Conservation (phyloP, 2,113 vertebrate species). For the Martes martes region DNA sequence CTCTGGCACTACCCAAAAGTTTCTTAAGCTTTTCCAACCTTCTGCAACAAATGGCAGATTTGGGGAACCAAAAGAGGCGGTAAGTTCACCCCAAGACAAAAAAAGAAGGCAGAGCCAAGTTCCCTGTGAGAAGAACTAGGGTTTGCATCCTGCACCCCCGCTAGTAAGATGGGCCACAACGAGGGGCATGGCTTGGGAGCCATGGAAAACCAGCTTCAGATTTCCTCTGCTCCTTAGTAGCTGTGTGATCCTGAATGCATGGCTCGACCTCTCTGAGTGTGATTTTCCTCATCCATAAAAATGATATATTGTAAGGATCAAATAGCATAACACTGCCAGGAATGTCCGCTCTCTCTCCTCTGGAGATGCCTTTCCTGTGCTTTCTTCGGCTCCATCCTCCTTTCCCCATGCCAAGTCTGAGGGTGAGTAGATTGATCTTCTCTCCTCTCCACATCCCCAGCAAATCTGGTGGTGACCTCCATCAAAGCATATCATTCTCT, state of each 20-base stretch:
- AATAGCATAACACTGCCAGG: background rate
- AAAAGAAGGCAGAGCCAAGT: background rate
- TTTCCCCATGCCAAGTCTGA: background rate
- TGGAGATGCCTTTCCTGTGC: background rate
- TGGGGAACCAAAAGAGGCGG: background rate
- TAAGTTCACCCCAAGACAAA: background rate
- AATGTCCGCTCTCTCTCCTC: background rate
- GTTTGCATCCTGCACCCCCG: background rate
- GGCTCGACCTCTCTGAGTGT: background rate
- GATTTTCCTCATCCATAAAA: background rate
- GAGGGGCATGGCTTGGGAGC: background rate
- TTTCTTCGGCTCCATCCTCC: background rate
- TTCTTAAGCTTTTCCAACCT: background rate
- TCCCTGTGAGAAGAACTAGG: background rate
- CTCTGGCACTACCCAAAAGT: background rate
- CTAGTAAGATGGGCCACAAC: background rate
- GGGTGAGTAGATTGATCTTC: fast-evolving
- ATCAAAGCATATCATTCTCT: background rate
- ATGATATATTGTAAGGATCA: background rate
- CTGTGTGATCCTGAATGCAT: background rate
- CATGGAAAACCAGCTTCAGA: background rate
- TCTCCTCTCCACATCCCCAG: background rate
- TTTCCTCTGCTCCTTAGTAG: background rate
- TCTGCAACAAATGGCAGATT: background rate
- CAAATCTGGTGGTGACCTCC: background rate